Percentiles rank a stretch among this genome's conserved stretches.
Evolutionary conservation across 2,888 invertebrate species (phyloP).

Genomic region (Sesamia inferens): DNA sequence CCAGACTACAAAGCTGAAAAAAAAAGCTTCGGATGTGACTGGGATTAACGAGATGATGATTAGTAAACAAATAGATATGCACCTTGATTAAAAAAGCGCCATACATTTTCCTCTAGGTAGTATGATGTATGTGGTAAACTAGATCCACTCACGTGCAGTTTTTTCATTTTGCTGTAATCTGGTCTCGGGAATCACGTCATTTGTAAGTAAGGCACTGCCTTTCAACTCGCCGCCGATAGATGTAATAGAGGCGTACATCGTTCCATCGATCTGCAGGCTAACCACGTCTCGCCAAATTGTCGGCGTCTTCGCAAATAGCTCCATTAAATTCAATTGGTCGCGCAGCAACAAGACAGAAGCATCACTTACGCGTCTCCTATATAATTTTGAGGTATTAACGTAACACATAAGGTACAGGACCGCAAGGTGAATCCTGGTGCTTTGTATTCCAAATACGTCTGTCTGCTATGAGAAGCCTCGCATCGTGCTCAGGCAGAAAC

Average conservation of each 20-base stretch:
- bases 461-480: constrained; percentile 38
- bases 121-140: constrained; percentile 25
- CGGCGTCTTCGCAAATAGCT: constrained; percentile 81
- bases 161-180: constrained; percentile 59
- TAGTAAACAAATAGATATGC: constrained; percentile 6
- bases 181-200: constrained; percentile 57
- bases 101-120: constrained; percentile 4
- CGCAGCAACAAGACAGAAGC: constrained; percentile 79
- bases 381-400: constrained; percentile 85
- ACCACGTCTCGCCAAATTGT: constrained; percentile 79
- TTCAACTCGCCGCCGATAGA: constrained; percentile 70
- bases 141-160: constrained; percentile 47
- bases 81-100: constrained; percentile 38
- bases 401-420: constrained; percentile 63
- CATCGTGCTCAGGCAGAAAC: constrained; percentile 52
- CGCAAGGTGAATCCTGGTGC: constrained; percentile 62
- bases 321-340: constrained; percentile 86
- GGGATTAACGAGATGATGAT: not conserved
- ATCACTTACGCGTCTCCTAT: constrained; percentile 78
- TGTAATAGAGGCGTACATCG: constrained; percentile 63
- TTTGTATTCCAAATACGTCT: constrained; percentile 77
- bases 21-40: no score
- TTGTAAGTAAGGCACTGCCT: constrained; percentile 61
- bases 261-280: constrained; percentile 70
- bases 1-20: no score